A percentile compares a stretch with the other conserved stretches of the same genome.
These are phyloP conservation scores for Mimachlamys varia DNA, from an alignment of 2,888 invertebrate genomes.

Conservation along the genomic window DNA sequence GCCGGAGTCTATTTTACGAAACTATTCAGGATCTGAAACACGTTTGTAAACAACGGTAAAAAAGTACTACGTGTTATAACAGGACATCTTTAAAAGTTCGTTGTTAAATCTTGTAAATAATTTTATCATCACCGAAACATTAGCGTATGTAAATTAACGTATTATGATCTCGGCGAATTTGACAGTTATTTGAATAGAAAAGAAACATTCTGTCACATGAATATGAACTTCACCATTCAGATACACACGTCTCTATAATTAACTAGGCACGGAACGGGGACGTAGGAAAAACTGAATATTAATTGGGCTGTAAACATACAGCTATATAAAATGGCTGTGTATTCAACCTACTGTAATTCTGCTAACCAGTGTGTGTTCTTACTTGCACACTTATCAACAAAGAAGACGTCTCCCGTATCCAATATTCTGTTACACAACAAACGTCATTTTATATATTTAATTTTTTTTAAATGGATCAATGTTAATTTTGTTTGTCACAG, in stretches of 20 bases:
- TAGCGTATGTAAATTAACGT: background rate
- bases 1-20: background rate
- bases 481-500: no score
- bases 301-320: no score
- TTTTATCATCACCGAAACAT: background rate
- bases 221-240: background rate
- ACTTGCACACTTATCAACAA: no score
- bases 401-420: no score
- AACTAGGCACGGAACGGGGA: no score
- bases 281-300: no score
- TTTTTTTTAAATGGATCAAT: no score
- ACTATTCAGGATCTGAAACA: conserved; percentile 24
- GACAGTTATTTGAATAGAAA: conserved; percentile 5
- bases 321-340: no score
- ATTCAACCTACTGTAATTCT: no score
- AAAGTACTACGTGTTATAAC: background rate
- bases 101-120: conserved; percentile 3
- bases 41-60: conserved; percentile 20
- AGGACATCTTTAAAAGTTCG: conserved; percentile 5
- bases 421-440: no score
- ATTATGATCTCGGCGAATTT: background rate
- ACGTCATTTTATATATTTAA: no score
- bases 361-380: no score
- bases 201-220: background rate
- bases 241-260: background rate